Evolutionary conservation across 1,140 invertebrate genomes (phyloP).

Genomic region (Hormaphis cornu): DNA sequence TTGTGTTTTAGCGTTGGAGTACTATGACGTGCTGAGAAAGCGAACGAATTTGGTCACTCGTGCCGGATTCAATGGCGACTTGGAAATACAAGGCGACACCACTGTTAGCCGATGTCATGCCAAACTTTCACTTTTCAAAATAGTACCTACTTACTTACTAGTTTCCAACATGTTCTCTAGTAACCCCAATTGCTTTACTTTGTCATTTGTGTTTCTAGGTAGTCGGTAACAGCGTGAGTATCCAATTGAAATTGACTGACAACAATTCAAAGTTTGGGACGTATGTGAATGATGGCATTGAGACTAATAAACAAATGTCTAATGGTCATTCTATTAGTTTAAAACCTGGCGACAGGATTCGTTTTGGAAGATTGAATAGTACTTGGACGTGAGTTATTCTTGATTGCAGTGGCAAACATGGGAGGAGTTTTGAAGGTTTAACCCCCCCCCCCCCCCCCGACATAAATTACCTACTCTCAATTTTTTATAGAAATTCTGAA

Average conservation of each 20-base stretch:
- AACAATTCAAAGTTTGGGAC: slow-evolving; percentile 25
- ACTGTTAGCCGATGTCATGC: slow-evolving; percentile 26
- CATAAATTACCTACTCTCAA: background rate
- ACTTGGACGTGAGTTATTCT: slow-evolving; percentile 16
- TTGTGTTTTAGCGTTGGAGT: background rate
- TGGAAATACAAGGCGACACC: slow-evolving; percentile 13
- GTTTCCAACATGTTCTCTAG: background rate
- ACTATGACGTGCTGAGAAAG: background rate
- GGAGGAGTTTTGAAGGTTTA: too few relatives aligned
- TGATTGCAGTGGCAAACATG: too few relatives aligned
- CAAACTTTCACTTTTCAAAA: background rate
- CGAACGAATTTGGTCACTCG: background rate
- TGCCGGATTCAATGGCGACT: slow-evolving; percentile 1
- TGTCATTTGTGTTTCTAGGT: background rate
- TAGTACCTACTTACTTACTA: background rate
- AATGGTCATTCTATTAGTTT: background rate
- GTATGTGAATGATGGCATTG: slow-evolving; percentile 3
- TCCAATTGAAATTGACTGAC: background rate
- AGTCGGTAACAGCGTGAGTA: background rate
- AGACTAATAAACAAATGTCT: background rate
- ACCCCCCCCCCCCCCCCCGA: too few relatives aligned
- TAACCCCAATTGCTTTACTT: background rate
- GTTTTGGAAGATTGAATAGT: slow-evolving; percentile 11
- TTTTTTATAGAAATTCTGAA: too few relatives aligned
- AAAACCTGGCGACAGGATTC: background rate